phyloP scores from a whole-genome alignment of 2,888 invertebrate genomes.

The Mesorhabditis spiculigera region DNA sequence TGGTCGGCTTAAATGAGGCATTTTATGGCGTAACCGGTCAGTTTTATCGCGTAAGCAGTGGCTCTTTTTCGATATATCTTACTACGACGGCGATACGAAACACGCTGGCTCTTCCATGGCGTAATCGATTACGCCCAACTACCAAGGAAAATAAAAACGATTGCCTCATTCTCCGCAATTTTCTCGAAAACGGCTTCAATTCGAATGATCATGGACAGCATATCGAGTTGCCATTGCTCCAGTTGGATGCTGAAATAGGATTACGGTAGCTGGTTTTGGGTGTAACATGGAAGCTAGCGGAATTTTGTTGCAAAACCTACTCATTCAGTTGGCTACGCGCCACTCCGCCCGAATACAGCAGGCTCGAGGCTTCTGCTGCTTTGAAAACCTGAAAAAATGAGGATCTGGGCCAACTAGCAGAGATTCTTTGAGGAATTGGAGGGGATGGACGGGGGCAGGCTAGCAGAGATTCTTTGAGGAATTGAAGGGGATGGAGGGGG shows the following conservation, averaged over 20 bases:
- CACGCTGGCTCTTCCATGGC: too few species aligned
- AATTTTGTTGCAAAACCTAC: neutral
- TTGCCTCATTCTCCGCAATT: neutral
- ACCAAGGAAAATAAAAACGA: neutral
- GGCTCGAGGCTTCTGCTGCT: neutral
- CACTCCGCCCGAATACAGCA: neutral
- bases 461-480: too few species aligned
- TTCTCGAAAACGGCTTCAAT: slow-evolving; percentile 4
- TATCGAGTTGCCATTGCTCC: slow-evolving; percentile 4
- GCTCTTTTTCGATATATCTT: too few species aligned
- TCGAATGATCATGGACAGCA: neutral
- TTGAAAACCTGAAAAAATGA: neutral
- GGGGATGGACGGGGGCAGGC: too few species aligned
- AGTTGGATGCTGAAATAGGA: neutral
- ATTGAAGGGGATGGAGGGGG: too few species aligned
- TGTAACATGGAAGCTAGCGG: too few species aligned
- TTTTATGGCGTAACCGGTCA: too few species aligned
- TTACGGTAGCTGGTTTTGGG: too few species aligned
- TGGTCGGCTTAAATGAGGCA: neutral
- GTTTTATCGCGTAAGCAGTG: too few species aligned
- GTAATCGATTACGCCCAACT: neutral
- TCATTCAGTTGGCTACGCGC: neutral
- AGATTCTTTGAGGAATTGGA: neutral
- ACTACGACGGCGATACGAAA: too few species aligned
- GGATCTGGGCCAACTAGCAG: too few species aligned